Base-by-base conservation (phyloP, 1,140 invertebrate genomes). In the Manduca sexta region DNA sequence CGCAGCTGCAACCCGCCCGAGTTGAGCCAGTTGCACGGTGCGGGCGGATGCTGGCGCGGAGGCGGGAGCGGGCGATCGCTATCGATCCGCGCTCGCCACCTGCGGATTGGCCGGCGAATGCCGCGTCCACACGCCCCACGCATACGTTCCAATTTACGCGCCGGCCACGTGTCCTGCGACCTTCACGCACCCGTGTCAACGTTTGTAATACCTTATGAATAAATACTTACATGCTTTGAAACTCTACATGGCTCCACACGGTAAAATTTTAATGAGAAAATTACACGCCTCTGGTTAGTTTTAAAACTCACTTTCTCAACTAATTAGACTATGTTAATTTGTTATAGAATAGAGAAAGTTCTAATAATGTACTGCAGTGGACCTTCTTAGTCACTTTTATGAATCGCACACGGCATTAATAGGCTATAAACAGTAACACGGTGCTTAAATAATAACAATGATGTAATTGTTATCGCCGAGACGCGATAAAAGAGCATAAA, bases 71-170 rank as follows among this genome's bases (percentile, higher is more conserved):
- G 43, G 37, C 31, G 56, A 33, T 39, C 30, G 47, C 34, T 58
- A 69, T 69, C 56, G 66, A 69, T 59, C 51, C 56, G 50, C 47
- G 37, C 30, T 21, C 49, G 30, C 52, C 43, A 44, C 34, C 56
- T 44, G 45, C 44, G 48, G 34, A 49, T 50, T 55, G 49, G 51
- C 38, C 55, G 21, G 12, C 15, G 13, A 30, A 14, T 13, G 12
- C 51, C 53, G 44, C 46, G 13, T 14, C 46, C 42, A 34, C 53
- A 45, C 49, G 42, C 52, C 54, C 40, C 39, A 39, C 44, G 35
- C 41, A 41, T 47, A 33, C 57, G 37, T 31, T 54, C 57, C 45
- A 60, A 53, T 61, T 59, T 54, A 53, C 60, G 45, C 59, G 41
- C 40, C 42, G 35, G 57, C 54, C 58, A 64, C 59, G 61, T 67